Conservation (phyloP, 1,140 invertebrate genomes). For the Hirudo medicinalis region DNA sequence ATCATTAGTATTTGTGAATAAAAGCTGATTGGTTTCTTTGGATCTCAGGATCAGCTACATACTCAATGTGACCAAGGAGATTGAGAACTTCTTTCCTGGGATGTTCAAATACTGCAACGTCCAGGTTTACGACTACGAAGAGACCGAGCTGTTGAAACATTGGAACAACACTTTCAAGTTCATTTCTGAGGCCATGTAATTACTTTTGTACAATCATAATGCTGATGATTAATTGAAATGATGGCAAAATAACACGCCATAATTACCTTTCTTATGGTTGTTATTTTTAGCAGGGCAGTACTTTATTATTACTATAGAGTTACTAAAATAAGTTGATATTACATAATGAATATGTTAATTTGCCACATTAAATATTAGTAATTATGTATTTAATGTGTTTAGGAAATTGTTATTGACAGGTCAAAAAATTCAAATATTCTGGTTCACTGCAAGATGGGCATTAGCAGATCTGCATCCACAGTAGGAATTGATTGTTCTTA, state of each 20-base stretch:
- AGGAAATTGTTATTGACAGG: constrained; percentile 37
- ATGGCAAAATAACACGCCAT: no score
- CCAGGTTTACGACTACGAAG: constrained; percentile 88
- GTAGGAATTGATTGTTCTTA: constrained; percentile 43
- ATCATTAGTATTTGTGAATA: no score
- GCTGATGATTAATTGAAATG: no score
- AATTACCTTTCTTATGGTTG: no score
- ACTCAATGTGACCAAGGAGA: constrained; percentile 90
- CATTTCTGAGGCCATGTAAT: constrained; percentile 74
- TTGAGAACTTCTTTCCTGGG: constrained; percentile 96
- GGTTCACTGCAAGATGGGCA: constrained; percentile 97
- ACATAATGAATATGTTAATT: no score
- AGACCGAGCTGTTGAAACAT: constrained; percentile 83
- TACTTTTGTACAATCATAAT: background rate
- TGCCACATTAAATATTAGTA: no score
- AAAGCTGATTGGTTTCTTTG: no score
- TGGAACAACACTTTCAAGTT: constrained; percentile 96
- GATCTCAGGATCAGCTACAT: constrained; percentile 72
- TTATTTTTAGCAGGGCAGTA: no score
- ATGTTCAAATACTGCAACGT: constrained; percentile 92
- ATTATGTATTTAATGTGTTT: no score
- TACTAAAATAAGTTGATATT: no score
- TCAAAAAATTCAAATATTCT: constrained; percentile 78
- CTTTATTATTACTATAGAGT: no score
- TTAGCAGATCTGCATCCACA: constrained; percentile 91